These are phyloP conservation scores for Tricholaema leucomelas DNA, from an alignment of 2,113 vertebrate genomes.

Conservation along the genomic window DNA sequence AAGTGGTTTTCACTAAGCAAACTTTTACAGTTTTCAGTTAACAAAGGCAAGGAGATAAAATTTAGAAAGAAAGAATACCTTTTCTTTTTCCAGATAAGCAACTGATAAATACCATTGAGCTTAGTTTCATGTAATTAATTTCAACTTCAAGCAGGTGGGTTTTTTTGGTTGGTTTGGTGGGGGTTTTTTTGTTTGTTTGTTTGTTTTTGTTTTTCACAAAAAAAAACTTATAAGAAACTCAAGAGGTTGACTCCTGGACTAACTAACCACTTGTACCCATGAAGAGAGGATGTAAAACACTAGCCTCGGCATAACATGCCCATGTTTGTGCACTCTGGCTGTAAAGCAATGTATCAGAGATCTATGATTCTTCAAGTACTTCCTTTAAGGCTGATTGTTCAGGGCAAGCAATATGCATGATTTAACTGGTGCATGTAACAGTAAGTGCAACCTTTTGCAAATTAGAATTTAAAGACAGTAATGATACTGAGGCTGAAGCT, in stretches of 20 bases:
- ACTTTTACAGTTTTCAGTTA: background rate
- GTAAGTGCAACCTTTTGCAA: background rate
- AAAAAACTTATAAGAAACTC: background rate
- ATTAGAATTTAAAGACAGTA: background rate
- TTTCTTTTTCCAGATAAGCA: background rate
- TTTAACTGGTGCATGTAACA: slow-evolving; percentile 9
- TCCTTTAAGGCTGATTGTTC: background rate
- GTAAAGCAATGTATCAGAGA: background rate
- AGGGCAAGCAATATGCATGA: slow-evolving; percentile 12
- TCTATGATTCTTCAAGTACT: background rate
- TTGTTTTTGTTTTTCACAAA: too few relatives aligned
- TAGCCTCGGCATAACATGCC: background rate
- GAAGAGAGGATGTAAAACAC: background rate
- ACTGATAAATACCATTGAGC: background rate
- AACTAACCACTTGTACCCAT: background rate
- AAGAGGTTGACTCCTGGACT: background rate
- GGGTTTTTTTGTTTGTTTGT: too few relatives aligned
- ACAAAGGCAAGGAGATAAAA: background rate
- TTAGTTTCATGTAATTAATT: background rate
- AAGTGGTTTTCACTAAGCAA: background rate
- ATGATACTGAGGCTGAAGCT: background rate
- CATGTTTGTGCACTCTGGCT: background rate
- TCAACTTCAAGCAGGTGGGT: background rate
- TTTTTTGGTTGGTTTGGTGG: too few relatives aligned
- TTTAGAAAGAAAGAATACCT: background rate